Evolutionary conservation across 2,797 vertebrate species (phyloP).

Genomic region (Novumbra hubbsi): DNA sequence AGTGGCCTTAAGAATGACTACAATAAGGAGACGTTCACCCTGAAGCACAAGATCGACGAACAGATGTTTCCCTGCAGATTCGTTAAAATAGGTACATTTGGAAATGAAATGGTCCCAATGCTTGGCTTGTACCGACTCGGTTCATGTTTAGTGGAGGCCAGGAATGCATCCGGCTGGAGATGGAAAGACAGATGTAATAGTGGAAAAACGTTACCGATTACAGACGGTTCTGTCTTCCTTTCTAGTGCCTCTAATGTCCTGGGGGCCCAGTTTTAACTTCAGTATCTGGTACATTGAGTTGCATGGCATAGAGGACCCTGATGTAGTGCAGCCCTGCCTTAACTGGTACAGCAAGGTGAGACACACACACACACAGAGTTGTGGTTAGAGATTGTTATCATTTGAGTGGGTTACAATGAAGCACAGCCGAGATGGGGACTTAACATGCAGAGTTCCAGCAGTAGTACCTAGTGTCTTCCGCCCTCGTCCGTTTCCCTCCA

Average conservation of each 20-base stretch:
- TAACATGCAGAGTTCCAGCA: background rate
- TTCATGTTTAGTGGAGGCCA: slow-evolving; percentile 1
- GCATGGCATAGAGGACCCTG: slow-evolving; percentile 96
- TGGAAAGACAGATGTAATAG: background rate
- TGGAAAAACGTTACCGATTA: background rate
- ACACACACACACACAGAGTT: slow-evolving; percentile 31
- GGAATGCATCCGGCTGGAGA: background rate
- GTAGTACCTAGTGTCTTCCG: background rate
- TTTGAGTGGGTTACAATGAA: background rate
- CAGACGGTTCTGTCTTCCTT: slow-evolving; percentile 8
- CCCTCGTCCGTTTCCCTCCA: slow-evolving; percentile 57
- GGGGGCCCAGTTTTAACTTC: slow-evolving; percentile 99
- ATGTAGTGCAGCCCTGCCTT: slow-evolving; percentile 97
- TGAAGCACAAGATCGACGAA: slow-evolving; percentile 99
- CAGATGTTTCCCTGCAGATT: slow-evolving; percentile 99
- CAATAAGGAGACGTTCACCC: slow-evolving; percentile 99
- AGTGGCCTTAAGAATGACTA: slow-evolving; percentile 99
- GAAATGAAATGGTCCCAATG: background rate
- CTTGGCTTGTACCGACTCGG: background rate
- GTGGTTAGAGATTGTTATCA: background rate
- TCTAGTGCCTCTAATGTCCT: slow-evolving; percentile 96
- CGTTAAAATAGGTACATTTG: slow-evolving; percentile 95
- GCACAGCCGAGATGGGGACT: background rate
- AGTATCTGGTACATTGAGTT: slow-evolving; percentile 99
- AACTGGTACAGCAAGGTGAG: slow-evolving; percentile 99